Conservation (phyloP, 2,113 vertebrate species). For the Oplegnathus fasciatus region DNA sequence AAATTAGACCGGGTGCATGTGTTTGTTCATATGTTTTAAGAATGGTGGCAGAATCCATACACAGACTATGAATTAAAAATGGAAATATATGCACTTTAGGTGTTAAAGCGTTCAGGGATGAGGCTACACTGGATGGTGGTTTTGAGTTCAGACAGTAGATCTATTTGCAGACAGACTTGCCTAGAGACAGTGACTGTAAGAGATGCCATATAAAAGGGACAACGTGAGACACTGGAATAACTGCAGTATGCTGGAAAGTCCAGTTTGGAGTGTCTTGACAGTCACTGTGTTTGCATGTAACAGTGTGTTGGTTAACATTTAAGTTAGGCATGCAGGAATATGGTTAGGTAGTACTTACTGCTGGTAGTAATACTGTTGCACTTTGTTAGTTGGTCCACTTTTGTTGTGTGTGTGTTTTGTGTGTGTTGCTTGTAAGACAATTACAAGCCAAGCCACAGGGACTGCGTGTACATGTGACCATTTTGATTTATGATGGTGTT, state of each 20-base stretch:
- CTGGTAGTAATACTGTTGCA: neutral
- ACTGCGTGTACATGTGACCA: neutral
- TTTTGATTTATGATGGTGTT: neutral
- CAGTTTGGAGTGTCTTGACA: neutral
- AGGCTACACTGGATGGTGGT: neutral
- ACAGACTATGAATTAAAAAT: neutral
- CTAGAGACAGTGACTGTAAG: neutral
- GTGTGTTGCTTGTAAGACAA: neutral
- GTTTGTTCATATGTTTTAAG: neutral
- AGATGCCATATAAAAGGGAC: neutral
- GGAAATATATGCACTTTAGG: constrained; percentile 27
- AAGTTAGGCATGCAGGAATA: neutral
- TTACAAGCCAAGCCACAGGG: neutral
- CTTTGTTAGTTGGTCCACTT: neutral
- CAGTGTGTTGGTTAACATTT: neutral
- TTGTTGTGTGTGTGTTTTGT: neutral
- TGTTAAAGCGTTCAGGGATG: neutral
- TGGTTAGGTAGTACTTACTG: neutral
- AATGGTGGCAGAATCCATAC: neutral
- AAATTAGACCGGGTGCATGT: neutral
- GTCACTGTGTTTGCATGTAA: neutral
- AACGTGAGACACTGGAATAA: neutral
- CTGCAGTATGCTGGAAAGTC: neutral
- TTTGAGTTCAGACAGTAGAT: neutral
- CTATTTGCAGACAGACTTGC: neutral